phyloP scores from a whole-genome alignment of 2,113 vertebrate genomes.

The Corydoras maculifer region DNA sequence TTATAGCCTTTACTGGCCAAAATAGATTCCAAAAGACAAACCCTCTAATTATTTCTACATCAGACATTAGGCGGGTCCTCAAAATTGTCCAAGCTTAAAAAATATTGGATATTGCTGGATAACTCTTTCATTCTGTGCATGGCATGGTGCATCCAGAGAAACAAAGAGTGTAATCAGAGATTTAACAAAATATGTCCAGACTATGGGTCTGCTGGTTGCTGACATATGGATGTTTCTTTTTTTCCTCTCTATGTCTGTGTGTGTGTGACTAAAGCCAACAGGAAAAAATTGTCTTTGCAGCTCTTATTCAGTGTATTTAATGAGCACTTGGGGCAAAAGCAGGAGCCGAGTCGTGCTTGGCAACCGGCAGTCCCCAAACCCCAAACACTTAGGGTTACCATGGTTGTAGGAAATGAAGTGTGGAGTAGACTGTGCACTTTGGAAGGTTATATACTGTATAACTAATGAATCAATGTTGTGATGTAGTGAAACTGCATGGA shows the following conservation, averaged over 20 bases:
- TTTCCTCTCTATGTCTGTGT: conserved; percentile 3
- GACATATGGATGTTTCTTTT: conserved; percentile 6
- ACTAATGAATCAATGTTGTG: conserved; percentile 13
- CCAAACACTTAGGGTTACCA: conserved; percentile 45
- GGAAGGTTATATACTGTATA: conserved; percentile 13
- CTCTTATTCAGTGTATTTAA: conserved; percentile 35
- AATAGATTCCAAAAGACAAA: conserved; percentile 18
- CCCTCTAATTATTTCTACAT: conserved; percentile 38
- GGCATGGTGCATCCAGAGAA: neutral
- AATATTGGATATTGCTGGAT: conserved; percentile 26
- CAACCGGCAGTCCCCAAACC: conserved; percentile 27
- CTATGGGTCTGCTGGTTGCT: conserved; percentile 6
- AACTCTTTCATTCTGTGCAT: neutral
- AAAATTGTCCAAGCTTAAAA: conserved; percentile 17
- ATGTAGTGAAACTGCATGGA: neutral
- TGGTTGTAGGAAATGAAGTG: conserved; percentile 39
- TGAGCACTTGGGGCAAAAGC: conserved; percentile 27
- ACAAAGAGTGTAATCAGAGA: conserved; percentile 12
- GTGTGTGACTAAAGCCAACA: conserved; percentile 21
- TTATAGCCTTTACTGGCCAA: conserved; percentile 21
- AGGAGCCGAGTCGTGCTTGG: conserved; percentile 31
- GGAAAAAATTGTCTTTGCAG: conserved; percentile 20
- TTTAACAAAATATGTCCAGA: conserved; percentile 25
- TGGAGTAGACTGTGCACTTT: conserved; percentile 25
- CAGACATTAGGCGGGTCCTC: conserved; percentile 26